Conservation (phyloP, 2,797 vertebrate species). For the Phylloscopus collybita region DNA sequence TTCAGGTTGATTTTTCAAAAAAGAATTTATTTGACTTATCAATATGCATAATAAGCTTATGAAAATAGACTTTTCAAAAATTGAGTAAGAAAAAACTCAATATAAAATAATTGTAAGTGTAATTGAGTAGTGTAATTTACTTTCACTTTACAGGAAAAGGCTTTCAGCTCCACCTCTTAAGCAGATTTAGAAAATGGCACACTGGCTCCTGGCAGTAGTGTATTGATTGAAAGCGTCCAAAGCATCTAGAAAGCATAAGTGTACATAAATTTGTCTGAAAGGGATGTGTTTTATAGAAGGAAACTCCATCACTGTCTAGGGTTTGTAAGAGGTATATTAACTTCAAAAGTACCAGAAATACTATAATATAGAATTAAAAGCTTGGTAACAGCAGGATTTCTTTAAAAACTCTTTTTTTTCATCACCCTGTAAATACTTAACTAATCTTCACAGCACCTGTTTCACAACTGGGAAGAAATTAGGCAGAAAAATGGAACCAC, state of each 20-base stretch:
- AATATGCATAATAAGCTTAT: slow-evolving; percentile 18
- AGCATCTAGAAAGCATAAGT: slow-evolving; percentile 12
- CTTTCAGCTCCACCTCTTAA: slow-evolving; percentile 49
- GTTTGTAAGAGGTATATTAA: neutral
- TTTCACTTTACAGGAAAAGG: slow-evolving; percentile 62
- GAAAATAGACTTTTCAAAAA: slow-evolving; percentile 43
- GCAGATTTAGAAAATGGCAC: slow-evolving; percentile 32
- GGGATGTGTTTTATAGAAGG: neutral
- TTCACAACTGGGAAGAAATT: neutral
- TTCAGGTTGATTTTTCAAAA: neutral
- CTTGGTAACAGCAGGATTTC: neutral
- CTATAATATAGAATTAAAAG: neutral
- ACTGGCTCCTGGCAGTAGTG: slow-evolving; percentile 6
- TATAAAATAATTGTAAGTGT: slow-evolving; percentile 24
- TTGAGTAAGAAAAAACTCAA: slow-evolving; percentile 36
- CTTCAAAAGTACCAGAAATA: neutral
- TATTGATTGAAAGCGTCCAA: slow-evolving; percentile 39
- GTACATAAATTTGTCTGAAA: neutral
- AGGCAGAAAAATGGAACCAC: neutral
- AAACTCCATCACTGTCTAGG: neutral
- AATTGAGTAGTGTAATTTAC: slow-evolving; percentile 56
- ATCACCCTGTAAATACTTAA: neutral
- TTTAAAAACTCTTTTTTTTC: neutral
- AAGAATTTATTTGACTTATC: neutral
- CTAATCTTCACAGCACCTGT: neutral